Evolutionary conservation across 2,888 invertebrate genomes (phyloP).

Genomic region (Scrobipalpa atriplicella): DNA sequence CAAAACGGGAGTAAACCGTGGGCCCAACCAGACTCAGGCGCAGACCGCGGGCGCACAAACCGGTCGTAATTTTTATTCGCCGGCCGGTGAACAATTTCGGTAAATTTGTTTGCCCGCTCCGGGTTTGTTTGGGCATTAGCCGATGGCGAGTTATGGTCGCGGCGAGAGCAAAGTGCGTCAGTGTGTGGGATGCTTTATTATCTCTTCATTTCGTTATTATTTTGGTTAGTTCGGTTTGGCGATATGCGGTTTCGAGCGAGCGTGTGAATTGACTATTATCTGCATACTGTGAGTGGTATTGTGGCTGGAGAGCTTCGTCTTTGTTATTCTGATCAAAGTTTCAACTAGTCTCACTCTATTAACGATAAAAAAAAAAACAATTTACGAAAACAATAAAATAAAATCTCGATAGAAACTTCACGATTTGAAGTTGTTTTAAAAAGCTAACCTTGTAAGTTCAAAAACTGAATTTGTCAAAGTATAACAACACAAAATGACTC

Average conservation of each 20-base stretch:
- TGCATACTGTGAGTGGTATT: background rate
- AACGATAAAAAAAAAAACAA: too few relatives aligned
- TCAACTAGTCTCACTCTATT: too few relatives aligned
- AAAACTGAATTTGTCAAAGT: background rate
- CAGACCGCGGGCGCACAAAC: constrained; percentile 59
- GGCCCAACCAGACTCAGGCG: constrained; percentile 37
- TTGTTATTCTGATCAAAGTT: too few relatives aligned
- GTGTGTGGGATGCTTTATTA: constrained; percentile 22
- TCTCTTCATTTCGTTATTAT: constrained; percentile 13
- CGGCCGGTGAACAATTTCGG: constrained; percentile 71
- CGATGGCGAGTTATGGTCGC: constrained; percentile 63
- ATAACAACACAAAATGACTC: background rate
- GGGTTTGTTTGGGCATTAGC: constrained; percentile 70
- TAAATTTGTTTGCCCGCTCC: constrained; percentile 78
- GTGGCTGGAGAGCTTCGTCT: background rate
- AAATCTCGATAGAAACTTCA: too few relatives aligned
- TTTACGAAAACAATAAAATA: too few relatives aligned
- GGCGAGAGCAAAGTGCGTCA: constrained; percentile 38
- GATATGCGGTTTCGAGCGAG: background rate
- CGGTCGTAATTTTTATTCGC: constrained; percentile 69
- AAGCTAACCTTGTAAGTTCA: too few relatives aligned
- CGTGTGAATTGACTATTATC: constrained; percentile 5
- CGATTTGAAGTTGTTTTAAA: too few relatives aligned
- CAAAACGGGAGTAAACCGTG: constrained; percentile 32
- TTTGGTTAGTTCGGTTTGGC: constrained; percentile 5